Percentiles rank a stretch among this genome's conserved stretches.
These are phyloP conservation scores for Hirtodrosophila histrioides DNA, from an alignment of 2,888 invertebrate species.

Conservation along the genomic window DNA sequence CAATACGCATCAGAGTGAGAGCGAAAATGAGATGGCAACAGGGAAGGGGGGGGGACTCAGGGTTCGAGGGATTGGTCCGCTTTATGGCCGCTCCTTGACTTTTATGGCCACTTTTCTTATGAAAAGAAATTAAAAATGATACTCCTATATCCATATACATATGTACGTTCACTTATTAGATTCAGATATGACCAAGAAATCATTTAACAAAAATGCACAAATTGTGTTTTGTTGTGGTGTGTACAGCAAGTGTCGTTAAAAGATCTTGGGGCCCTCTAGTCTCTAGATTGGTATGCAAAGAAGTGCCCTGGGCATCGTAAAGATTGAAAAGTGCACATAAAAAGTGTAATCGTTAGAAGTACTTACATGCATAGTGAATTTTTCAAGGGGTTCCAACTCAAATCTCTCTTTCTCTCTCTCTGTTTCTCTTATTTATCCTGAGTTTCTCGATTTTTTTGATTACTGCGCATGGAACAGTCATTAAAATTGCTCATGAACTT, in stretches of 20 bases:
- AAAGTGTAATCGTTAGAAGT: conserved; percentile 65
- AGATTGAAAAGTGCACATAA: conserved; percentile 69
- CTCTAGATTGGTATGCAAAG: conserved; percentile 66
- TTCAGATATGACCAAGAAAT: conserved; percentile 69
- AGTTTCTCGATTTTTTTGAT: conserved; percentile 37
- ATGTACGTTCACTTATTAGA: conserved; percentile 55
- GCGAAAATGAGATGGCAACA: conserved; percentile 3
- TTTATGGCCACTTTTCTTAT: conserved; percentile 68
- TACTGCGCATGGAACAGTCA: conserved; percentile 40
- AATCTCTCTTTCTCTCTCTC: not conserved
- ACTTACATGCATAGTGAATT: conserved; percentile 65
- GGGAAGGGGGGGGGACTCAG: conserved; percentile 3
- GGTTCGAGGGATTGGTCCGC: conserved; percentile 49
- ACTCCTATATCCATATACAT: conserved; percentile 33
- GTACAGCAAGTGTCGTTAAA: conserved; percentile 69
- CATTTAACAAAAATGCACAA: conserved; percentile 68
- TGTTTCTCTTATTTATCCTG: conserved; percentile 1
- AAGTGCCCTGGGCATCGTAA: conserved; percentile 61
- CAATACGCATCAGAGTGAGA: conserved; percentile 32
- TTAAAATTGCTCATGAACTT: conserved; percentile 70
- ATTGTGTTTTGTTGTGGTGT: conserved; percentile 28
- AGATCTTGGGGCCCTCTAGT: conserved; percentile 28
- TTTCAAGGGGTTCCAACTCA: conserved; percentile 16
- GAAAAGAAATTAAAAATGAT: conserved; percentile 74
- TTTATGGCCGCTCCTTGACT: conserved; percentile 68